These are phyloP conservation scores for Bos javanicus DNA, from an alignment of 2,113 vertebrate species.

Conservation along the genomic window DNA sequence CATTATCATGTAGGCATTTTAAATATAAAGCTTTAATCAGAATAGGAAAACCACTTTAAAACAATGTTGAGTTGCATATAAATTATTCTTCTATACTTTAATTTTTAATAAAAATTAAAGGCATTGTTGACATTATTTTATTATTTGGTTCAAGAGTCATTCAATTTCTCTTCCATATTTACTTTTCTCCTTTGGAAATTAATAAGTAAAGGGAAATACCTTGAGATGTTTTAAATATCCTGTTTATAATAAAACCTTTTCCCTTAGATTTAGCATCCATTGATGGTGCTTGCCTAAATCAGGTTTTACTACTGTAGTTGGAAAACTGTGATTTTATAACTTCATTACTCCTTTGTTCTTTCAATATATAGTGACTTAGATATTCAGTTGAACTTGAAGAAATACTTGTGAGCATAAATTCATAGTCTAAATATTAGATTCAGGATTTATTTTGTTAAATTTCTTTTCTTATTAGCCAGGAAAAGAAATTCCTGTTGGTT, in stretches of 20 bases:
- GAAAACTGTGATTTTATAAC: background rate
- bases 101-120: slow-evolving; percentile 77
- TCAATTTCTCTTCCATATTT: background rate
- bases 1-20: slow-evolving; percentile 68
- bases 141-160: background rate
- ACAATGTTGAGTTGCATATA: slow-evolving; percentile 71
- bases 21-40: slow-evolving; percentile 76
- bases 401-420: background rate
- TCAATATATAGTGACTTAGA: background rate
- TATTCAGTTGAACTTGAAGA: background rate
- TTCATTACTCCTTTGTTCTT: background rate
- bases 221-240: background rate
- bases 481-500: background rate
- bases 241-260: background rate
- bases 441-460: background rate
- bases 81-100: slow-evolving; percentile 49
- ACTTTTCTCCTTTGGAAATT: background rate
- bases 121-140: background rate
- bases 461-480: background rate
- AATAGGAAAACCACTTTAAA: slow-evolving; percentile 67
- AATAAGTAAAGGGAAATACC: background rate
- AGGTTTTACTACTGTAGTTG: background rate
- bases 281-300: background rate
- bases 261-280: background rate
- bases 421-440: background rate